phyloP scores from a whole-genome alignment of 2,113 vertebrate species.

The Ceyx melanurus region DNA sequence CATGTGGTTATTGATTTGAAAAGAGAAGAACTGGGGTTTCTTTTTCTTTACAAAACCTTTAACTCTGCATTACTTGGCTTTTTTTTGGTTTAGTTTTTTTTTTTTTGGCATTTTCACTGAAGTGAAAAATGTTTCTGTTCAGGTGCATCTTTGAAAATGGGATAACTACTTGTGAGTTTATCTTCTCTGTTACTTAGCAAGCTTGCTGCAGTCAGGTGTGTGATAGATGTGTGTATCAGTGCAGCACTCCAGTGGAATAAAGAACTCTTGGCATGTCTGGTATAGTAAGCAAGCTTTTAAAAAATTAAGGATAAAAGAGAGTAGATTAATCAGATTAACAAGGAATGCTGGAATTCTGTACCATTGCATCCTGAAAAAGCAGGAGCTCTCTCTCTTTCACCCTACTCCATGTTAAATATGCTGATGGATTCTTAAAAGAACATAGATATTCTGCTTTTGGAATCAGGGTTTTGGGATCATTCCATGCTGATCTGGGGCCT shows the following conservation, averaged over 20 bases:
- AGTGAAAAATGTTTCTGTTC: background rate
- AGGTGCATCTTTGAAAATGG: background rate
- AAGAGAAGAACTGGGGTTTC: background rate
- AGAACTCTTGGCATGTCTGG: no score
- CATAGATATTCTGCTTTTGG: background rate
- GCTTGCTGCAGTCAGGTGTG: no score
- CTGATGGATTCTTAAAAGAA: background rate
- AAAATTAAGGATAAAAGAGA: no score
- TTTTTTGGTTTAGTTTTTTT: background rate
- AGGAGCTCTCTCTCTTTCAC: background rate
- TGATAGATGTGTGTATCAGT: no score
- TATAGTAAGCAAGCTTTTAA: no score
- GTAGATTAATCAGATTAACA: no score
- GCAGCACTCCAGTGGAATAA: no score
- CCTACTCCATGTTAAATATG: background rate
- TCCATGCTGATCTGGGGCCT: background rate
- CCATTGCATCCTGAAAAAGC: no score
- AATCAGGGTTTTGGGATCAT: background rate
- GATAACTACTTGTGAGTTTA: no score
- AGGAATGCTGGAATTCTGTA: no score
- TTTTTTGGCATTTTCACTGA: background rate
- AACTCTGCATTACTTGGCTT: background rate
- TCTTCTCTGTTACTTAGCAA: no score
- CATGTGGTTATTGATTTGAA: background rate
- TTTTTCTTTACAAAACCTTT: background rate